Percentiles rank a stretch among this genome's conserved stretches.
phyloP scores from a whole-genome alignment of 2,888 invertebrate species.

The Cenopis cana region DNA sequence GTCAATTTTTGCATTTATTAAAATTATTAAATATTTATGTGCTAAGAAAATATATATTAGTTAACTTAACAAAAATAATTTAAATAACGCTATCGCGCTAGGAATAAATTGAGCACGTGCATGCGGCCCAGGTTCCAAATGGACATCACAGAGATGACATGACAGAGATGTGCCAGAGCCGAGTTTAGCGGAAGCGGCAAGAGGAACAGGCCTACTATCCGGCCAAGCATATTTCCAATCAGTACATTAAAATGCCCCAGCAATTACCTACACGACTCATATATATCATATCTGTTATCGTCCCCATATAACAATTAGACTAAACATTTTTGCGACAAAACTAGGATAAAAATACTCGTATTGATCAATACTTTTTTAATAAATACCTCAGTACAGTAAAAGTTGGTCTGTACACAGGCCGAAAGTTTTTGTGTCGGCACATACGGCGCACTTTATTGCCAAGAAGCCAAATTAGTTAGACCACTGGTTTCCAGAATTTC shows the following conservation, averaged over 20 bases:
- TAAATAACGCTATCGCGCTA: no score
- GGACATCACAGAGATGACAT: no score
- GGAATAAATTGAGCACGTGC: no score
- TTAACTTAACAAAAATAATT: no score
- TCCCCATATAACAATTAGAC: slow-evolving; percentile 13
- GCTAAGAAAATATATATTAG: no score
- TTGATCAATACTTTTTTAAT: slow-evolving; percentile 41
- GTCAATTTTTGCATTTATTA: no score
- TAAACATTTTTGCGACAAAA: slow-evolving; percentile 11
- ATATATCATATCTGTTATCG: slow-evolving; percentile 2
- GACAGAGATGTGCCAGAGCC: no score
- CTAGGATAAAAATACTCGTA: slow-evolving; percentile 18
- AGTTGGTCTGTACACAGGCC: slow-evolving; percentile 30
- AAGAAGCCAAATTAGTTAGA: slow-evolving; percentile 29
- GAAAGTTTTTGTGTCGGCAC: slow-evolving; percentile 33
- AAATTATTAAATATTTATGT: no score
- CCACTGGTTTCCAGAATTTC: slow-evolving; percentile 9
- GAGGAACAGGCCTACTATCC: no score
- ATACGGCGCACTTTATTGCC: slow-evolving; percentile 38
- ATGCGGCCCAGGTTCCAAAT: no score
- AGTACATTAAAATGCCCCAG: neutral
- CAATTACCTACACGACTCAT: slow-evolving; percentile 3
- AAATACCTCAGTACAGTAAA: slow-evolving; percentile 28
- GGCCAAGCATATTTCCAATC: neutral
- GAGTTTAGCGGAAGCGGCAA: no score